phyloP scores from a whole-genome alignment of 2,797 vertebrate genomes.

The Ceryle rudis region DNA sequence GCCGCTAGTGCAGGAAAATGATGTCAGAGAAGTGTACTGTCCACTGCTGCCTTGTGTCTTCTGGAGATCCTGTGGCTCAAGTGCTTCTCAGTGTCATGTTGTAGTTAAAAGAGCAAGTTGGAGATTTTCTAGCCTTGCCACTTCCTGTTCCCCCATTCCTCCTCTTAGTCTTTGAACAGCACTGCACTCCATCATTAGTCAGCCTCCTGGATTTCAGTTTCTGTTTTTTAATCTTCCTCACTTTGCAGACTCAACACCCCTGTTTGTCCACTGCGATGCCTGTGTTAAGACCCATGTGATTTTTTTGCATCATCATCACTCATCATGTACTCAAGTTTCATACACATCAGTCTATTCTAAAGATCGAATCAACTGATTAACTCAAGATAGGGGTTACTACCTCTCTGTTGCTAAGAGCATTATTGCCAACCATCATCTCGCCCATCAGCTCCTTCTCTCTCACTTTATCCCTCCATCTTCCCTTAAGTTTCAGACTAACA shows the following conservation, averaged over 20 bases:
- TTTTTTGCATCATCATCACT: not conserved
- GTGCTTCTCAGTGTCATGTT: not conserved
- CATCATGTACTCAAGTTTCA: not conserved
- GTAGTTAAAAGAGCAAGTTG: not conserved
- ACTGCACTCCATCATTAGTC: not conserved
- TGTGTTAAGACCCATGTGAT: not conserved
- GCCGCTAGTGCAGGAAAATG: not conserved
- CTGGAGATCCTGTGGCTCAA: not conserved
- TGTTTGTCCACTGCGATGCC: not conserved
- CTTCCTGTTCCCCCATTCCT: not conserved
- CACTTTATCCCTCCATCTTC: slow-evolving; percentile 45
- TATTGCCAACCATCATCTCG: not conserved
- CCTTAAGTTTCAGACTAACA: slow-evolving; percentile 28
- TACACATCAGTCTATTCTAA: not conserved
- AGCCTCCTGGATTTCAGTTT: slow-evolving; percentile 14
- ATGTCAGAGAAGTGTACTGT: not conserved
- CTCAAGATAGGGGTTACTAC: not conserved
- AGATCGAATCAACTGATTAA: not conserved
- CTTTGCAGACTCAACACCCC: not conserved
- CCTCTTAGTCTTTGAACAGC: not conserved
- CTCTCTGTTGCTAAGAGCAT: not conserved
- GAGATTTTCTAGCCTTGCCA: not conserved
- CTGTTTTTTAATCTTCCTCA: not conserved
- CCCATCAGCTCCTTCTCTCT: not conserved
- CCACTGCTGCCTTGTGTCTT: not conserved